Percentiles rank a stretch among this genome's conserved stretches.
Evolutionary conservation across 2,113 vertebrate genomes (phyloP).

Genomic region (Aythya baeri): DNA sequence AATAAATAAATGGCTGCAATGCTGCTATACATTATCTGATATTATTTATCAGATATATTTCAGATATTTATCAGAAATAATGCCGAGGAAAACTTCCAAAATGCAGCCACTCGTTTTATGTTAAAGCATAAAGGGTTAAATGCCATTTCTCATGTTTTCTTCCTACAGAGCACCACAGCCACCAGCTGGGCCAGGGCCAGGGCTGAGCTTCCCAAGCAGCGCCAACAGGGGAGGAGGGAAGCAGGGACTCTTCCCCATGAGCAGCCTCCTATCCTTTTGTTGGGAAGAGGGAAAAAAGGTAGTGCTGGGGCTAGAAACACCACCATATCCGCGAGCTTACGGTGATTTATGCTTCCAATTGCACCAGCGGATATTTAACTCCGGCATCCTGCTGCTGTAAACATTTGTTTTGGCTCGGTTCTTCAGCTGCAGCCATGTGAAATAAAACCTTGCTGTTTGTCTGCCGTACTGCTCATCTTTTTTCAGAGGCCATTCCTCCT

Average conservation of each 20-base stretch:
- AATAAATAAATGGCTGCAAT: neutral
- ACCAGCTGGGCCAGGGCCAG: too few relatives aligned
- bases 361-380: neutral
- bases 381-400: neutral
- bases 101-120: neutral
- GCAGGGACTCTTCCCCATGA: too few relatives aligned
- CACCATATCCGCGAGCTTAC: neutral
- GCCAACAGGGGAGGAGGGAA: neutral
- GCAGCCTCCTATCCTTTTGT: too few relatives aligned
- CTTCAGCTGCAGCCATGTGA: neutral
- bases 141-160: neutral
- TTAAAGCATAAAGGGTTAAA: neutral
- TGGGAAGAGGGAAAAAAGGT: too few relatives aligned
- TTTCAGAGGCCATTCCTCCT: neutral
- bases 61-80: neutral
- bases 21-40: rapidly evolving
- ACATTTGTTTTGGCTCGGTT: neutral
- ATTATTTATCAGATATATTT: neutral
- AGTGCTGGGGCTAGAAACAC: too few relatives aligned
- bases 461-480: neutral
- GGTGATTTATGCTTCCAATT: neutral
- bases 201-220: neutral
- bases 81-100: neutral
- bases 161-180: neutral
- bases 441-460: neutral